Evolutionary conservation across 1,140 invertebrate species (phyloP).

Genomic region (Drosophila sproati): DNA sequence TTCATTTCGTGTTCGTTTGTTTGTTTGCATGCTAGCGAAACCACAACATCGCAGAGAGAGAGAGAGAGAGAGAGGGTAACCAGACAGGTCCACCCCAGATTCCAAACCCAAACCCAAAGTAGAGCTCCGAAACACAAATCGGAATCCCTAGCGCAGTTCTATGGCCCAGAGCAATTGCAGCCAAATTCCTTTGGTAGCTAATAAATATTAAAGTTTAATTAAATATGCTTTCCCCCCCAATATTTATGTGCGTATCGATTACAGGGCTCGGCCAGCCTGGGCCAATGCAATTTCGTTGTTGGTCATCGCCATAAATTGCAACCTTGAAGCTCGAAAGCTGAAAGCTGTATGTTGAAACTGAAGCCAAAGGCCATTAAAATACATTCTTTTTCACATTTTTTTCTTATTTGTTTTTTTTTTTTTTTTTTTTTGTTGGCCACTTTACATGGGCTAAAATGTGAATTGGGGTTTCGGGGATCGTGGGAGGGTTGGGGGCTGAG

Average conservation of each 20-base stretch:
- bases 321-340: constrained; percentile 63
- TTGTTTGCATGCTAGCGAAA: constrained; percentile 53
- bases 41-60: neutral
- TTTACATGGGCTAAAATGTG: constrained; percentile 39
- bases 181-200: constrained; percentile 74
- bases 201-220: constrained; percentile 83
- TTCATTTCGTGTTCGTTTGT: constrained; percentile 57
- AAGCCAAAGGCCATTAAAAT: constrained; percentile 79
- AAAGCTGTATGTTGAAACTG: constrained; percentile 29
- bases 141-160: constrained; percentile 27
- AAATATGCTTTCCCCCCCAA: constrained; percentile 75
- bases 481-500: neutral
- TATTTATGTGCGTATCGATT: constrained; percentile 79
- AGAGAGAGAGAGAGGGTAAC: constrained; percentile 1
- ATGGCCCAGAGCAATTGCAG: constrained; percentile 58
- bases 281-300: constrained; percentile 73
- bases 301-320: constrained; percentile 78
- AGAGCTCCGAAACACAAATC: neutral
- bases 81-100: constrained; percentile 27
- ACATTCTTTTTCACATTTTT: constrained; percentile 35
- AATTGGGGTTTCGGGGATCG: too few species aligned
- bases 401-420: constrained; percentile 13
- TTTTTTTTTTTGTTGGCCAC: constrained; percentile 43
- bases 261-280: constrained; percentile 25
- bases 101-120: constrained; percentile 7